A percentile compares a stretch with the other conserved stretches of the same genome.
phyloP scores from a whole-genome alignment of 1,140 invertebrate species.

The Amyelois transitella region DNA sequence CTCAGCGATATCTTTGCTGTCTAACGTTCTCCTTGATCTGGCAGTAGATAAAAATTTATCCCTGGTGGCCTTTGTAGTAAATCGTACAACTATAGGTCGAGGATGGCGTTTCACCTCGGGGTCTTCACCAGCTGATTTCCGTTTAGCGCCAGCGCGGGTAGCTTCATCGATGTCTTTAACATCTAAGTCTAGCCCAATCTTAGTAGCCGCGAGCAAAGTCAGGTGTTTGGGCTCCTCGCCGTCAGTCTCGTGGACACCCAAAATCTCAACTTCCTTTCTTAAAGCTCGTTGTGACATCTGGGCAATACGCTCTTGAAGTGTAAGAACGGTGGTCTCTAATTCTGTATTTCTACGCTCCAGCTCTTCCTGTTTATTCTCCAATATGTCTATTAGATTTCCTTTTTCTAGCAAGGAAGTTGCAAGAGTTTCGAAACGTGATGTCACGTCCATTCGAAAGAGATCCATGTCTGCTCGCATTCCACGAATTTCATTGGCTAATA shows the following conservation, averaged over 20 bases:
- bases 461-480: too few relatives aligned
- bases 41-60: conserved; percentile 7
- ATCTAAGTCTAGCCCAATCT: conserved; percentile 8
- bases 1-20: not conserved
- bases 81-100: conserved; percentile 4
- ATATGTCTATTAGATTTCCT: not conserved
- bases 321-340: not conserved
- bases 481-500: too few relatives aligned
- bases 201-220: conserved; percentile 2
- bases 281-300: not conserved
- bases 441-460: too few relatives aligned
- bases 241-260: conserved; percentile 9
- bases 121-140: too few relatives aligned
- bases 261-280: conserved; percentile 10
- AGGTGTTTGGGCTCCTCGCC: conserved; percentile 15
- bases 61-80: not conserved
- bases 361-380: not conserved
- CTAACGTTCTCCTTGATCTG: not conserved
- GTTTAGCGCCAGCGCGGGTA: too few relatives aligned
- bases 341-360: not conserved
- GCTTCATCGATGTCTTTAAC: conserved; percentile 8
- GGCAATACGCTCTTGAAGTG: not conserved
- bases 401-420: too few relatives aligned
- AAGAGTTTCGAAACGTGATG: too few relatives aligned
- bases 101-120: not conserved